Evolutionary conservation across 2,888 invertebrate genomes (phyloP), one percentile per base, ranked within the genome.

Genomic region (Gymnocheta viridis): DNA sequence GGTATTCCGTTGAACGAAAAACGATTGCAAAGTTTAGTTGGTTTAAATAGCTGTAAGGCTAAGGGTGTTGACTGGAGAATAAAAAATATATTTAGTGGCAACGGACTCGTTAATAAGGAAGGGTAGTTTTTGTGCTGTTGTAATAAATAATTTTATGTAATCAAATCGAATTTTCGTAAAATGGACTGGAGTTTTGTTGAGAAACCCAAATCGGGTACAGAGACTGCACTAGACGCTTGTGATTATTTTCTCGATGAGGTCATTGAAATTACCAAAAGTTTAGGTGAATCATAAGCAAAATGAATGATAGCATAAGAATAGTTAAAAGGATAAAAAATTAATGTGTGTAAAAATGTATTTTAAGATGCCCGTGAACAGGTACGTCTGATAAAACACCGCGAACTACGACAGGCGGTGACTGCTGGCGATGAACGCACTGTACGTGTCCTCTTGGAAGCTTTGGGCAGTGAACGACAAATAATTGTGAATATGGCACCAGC

Each of bases 401-500:
- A 95, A 58, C 93, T 98, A 35, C 94, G 97, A 12, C 95, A 96
- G 87, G 95, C 96, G 58, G 96, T 97, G 86, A 93, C 93, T 70
- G 93, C 94, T n/a, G 96, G 96, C 0, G 97, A 97, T 89, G 93
- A 93, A 4, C 92, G 92, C 17, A 94, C 94, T 41, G 95, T 96
- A 12, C 94, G 94, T 86, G 94, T 94, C 27, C 92, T 95, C 78
- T 93, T 98, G 77, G 93, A 94, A 64, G 94, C 95, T 6, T 92
- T 96, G 64, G 95, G 94, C 0, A 90, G 92, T 76, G 94, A 95
- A 87, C 94, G 96, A 0, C 95, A 95, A 69, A 94, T 95, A 66
- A 94, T 98, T 72, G 94, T 97, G 86, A 98, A 98, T 91, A 94
- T 97, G 93, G 96, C 97, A 3, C 97, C 97, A 0, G 96, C 95